Percentiles rank a stretch among this genome's conserved stretches.
Evolutionary conservation across 2,888 invertebrate genomes (phyloP).

Genomic region (Hirtodrosophila histrioides): DNA sequence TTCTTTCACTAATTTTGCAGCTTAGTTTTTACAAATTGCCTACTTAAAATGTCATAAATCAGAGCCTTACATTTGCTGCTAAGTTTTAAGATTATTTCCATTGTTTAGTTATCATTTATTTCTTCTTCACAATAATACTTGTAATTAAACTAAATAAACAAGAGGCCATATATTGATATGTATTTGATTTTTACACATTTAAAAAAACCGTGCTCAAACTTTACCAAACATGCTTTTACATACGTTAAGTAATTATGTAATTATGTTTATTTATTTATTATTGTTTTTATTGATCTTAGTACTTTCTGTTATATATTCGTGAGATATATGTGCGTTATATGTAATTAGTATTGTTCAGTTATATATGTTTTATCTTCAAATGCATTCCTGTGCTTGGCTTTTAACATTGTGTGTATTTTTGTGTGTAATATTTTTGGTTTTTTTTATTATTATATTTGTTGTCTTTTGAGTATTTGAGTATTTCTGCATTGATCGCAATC

Average conservation of each 20-base stretch:
- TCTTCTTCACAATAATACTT: slow-evolving; percentile 25
- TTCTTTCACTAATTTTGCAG: slow-evolving; percentile 39
- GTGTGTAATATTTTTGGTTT: slow-evolving; percentile 30
- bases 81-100: slow-evolving; percentile 27
- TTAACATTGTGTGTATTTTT: slow-evolving; percentile 50
- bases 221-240: slow-evolving; percentile 53
- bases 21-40: slow-evolving; percentile 73
- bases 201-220: slow-evolving; percentile 71
- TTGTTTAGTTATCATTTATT: slow-evolving; percentile 31
- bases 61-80: slow-evolving; percentile 62
- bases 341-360: slow-evolving; percentile 54
- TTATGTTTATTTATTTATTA: not conserved
- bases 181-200: slow-evolving; percentile 83
- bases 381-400: slow-evolving; percentile 66
- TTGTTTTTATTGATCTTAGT: slow-evolving; percentile 24
- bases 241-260: slow-evolving; percentile 39
- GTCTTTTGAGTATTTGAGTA: slow-evolving; percentile 36
- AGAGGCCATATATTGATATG: slow-evolving; percentile 84
- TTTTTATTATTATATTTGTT: slow-evolving; percentile 21
- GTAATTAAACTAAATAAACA: slow-evolving; percentile 78
- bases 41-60: slow-evolving; percentile 76
- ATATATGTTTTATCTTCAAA: slow-evolving; percentile 61
- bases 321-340: slow-evolving; percentile 36
- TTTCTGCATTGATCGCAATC: slow-evolving; percentile 55
- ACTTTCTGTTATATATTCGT: slow-evolving; percentile 21